Evolutionary conservation across 2,113 vertebrate genomes (phyloP), one percentile per base, ranked within the genome.

Genomic region (Romanogobio albipinnatus): DNA sequence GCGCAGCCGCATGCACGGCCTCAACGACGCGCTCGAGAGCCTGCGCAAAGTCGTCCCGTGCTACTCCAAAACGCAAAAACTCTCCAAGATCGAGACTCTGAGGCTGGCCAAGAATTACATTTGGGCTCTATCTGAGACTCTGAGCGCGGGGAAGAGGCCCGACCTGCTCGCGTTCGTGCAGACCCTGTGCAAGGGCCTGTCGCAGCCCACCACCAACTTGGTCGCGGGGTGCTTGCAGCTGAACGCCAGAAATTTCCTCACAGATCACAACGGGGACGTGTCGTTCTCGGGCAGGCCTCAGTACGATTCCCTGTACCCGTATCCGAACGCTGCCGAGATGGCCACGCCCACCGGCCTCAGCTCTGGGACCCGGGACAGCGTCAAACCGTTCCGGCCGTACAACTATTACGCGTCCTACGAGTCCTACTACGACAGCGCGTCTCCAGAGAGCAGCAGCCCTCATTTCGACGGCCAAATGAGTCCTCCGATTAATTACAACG

Each of bases 221-320:
- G 98, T 99, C 91, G 98, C 98, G 0, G 98, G 98, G n/a, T 99
- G 98, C 92, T 94, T 99, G 94, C 98, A 99, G 93, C 96, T 99
- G 85, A 99, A 99, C 87, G 96, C 98, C 87, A 94, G 98, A 91
- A 98, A 97, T 87, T 99, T 99, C 93, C 95, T 99, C 89, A 96
- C 97, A 90, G 96, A 98, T 89, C 97, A 98, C 90, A 96, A 96
- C 5, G 97, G 97, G 5, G 98, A 98, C 87, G 93, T 93, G 47
- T 90, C 95, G 73, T 98, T 98, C 90, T 95, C 97, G 39, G 91
- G 95, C 79, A 94, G 96, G 74, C 94, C 97, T 0, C 95, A 97
- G 45, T 99, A 99, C 79, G 96, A 98, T 39, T 95, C 95, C 85
- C 95, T 97, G 93, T 98, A 98, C 89, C 92, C 96, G 10, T 99